Evolutionary conservation across 2,113 vertebrate genomes (phyloP), one percentile per base, ranked within the genome.

Genomic region (Holacanthus passer): DNA sequence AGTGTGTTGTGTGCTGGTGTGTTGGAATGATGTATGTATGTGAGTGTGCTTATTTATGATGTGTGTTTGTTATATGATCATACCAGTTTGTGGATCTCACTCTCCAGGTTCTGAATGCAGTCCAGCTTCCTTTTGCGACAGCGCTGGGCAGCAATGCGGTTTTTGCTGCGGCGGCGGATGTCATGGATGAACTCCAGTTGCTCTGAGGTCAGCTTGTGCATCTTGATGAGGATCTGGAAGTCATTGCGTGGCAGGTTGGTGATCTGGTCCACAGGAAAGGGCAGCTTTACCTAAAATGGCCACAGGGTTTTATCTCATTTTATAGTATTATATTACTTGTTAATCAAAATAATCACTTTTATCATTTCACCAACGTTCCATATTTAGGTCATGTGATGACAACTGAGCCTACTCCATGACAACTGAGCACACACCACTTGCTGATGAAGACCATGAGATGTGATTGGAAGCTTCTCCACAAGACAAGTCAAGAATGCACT

Each of bases 191-290:
- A 97, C 93, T 99, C 98, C 77, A 98, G 94, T 94, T 99, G 98
- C 73, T 98, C 98, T 79, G 98, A 97, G 93, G 95, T 98, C 93
- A 99, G 94, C 87, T 97, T 98, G 95, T 99, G 97, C 97, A 98
- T 98, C 94, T 98, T 98, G 91, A 99, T 95, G 95, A 99, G 97
- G 95, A 98, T 97, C 95, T 99, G 98, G 95, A 99, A 99, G 94
- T 99, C 98, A 39, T 98, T 99, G 89, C 97, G 96, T 78, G 98
- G 97, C 94, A 99, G 96, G 94, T 98, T 96, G 91, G 97, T 98
- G 95, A 99, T 97, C 94, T 98, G 97, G 95, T 98, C 97, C 81
- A 98, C 96, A 52, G 97, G 97, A 92, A 99, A 99, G 75, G 98
- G 98, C 92, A 99, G 96, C 91, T 97, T 98, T 81, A 99, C 97